Conservation (phyloP, 2,113 vertebrate species). For the Heteronetta atricapilla region DNA sequence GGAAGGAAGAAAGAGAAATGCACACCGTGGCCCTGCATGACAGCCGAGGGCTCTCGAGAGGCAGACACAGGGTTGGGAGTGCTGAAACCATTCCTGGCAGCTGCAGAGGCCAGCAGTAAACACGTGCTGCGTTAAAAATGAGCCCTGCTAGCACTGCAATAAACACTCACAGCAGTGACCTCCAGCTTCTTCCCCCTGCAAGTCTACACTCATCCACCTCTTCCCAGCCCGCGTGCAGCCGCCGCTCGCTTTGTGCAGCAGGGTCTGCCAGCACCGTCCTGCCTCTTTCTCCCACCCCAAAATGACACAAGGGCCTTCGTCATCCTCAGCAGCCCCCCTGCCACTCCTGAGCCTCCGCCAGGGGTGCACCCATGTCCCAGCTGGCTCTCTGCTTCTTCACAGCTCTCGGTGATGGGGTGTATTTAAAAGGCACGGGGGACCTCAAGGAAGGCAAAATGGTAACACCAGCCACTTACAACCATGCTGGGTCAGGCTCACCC, state of each 20-base stretch:
- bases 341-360: neutral
- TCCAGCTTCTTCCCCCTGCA: accelerated
- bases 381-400: neutral
- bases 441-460: neutral
- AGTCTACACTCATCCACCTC: accelerated
- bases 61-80: accelerated
- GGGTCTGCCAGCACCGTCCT: neutral
- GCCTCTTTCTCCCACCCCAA: neutral
- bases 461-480: neutral
- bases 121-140: accelerated
- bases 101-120: neutral
- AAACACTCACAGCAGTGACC: neutral
- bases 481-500: neutral
- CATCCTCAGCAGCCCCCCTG: neutral
- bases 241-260: neutral
- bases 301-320: neutral
- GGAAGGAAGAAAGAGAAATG: neutral
- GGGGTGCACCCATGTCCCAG: neutral
- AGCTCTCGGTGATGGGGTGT: accelerated
- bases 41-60: neutral
- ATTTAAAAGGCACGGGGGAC: neutral
- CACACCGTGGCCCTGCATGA: too few species aligned
- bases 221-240: neutral
- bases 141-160: neutral
- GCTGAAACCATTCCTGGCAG: neutral